These are phyloP conservation scores for Phrynosoma platyrhinos DNA, from an alignment of 2,113 vertebrate genomes.

Conservation along the genomic window DNA sequence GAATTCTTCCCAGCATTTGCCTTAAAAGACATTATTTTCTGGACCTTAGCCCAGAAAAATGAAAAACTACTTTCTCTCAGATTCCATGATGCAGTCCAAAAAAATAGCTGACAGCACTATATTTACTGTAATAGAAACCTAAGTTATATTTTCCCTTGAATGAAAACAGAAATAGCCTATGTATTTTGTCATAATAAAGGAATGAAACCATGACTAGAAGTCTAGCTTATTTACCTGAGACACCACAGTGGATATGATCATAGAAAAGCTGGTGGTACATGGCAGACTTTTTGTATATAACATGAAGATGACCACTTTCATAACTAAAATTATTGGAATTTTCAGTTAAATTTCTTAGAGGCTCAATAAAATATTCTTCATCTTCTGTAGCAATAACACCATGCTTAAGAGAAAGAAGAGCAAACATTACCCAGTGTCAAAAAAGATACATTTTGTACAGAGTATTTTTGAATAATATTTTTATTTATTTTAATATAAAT, in stretches of 20 bases:
- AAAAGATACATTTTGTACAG: slow-evolving; percentile 2
- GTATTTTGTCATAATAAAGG: not conserved
- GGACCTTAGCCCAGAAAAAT: not conserved
- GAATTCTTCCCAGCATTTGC: not conserved
- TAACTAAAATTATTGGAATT: slow-evolving; percentile 87
- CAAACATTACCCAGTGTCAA: slow-evolving; percentile 42
- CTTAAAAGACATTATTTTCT: not conserved
- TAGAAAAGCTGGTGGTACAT: slow-evolving; percentile 86
- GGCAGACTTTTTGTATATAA: slow-evolving; percentile 98
- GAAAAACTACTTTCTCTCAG: slow-evolving; percentile 15
- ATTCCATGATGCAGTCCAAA: not conserved
- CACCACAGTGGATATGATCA: slow-evolving; percentile 91
- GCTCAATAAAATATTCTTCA: slow-evolving; percentile 99
- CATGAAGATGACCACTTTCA: slow-evolving; percentile 93
- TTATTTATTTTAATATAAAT: too few relatives aligned
- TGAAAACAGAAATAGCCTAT: slow-evolving; percentile 25
- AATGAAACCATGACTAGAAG: slow-evolving; percentile 31
- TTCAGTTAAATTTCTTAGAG: slow-evolving; percentile 92
- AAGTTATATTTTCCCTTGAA: not conserved
- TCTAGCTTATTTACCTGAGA: slow-evolving; percentile 87
- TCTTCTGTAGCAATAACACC: slow-evolving; percentile 98
- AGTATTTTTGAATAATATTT: not conserved
- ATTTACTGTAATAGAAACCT: not conserved
- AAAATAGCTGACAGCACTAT: not conserved
- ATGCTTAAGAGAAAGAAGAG: slow-evolving; percentile 82